phyloP scores from a whole-genome alignment of 2,113 vertebrate species.

The Sialia sialis region DNA sequence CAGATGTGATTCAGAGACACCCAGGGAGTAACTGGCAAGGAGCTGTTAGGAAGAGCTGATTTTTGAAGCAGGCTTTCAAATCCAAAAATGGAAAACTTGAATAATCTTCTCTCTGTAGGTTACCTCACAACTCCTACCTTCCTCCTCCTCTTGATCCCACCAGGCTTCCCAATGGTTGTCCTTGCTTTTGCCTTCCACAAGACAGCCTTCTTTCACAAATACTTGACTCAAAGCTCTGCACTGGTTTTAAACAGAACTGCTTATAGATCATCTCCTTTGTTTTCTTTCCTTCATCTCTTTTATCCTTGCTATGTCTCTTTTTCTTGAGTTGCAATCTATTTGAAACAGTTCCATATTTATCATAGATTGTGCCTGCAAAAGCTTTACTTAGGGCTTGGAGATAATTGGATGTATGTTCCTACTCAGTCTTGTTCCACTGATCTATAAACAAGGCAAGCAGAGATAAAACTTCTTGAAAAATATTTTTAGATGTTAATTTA shows the following conservation, averaged over 20 bases:
- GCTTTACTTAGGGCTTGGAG: background rate
- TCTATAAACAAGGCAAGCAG: background rate
- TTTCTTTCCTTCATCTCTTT: background rate
- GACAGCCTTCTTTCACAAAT: background rate
- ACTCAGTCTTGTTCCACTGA: background rate
- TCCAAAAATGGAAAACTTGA: background rate
- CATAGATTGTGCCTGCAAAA: background rate
- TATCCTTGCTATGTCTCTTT: background rate
- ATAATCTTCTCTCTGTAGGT: constrained; percentile 7
- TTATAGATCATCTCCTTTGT: background rate
- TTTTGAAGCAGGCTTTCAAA: constrained; percentile 15
- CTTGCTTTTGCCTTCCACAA: background rate
- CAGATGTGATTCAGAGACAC: constrained; percentile 58
- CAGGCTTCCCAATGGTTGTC: background rate
- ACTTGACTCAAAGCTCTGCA: background rate
- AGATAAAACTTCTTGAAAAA: background rate
- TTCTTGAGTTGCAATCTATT: background rate
- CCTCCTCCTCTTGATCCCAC: background rate
- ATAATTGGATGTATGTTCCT: background rate
- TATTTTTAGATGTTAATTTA: background rate
- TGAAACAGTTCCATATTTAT: background rate
- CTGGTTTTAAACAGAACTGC: background rate
- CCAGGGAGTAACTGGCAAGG: background rate
- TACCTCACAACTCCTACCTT: background rate
- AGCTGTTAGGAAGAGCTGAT: background rate